Evolutionary conservation across 2,888 invertebrate species (phyloP), one percentile per base, ranked within the genome.

Genomic region (Tupiocoris notatus): DNA sequence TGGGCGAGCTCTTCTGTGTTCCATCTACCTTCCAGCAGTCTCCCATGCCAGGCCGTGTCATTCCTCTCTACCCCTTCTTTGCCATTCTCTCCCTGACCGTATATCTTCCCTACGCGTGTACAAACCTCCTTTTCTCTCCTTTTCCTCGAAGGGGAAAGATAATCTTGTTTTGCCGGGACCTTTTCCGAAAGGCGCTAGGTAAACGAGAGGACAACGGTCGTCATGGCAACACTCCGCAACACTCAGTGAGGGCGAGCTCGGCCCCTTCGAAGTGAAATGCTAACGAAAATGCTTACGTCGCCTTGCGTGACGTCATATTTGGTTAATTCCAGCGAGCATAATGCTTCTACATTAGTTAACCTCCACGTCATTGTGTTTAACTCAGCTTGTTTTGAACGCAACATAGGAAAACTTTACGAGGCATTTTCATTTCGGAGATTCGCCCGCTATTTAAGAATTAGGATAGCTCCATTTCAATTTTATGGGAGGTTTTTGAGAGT

Each of bases 301-400:
- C 39, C 39, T 39, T 39, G 6, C 39, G 39, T 39, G 39, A 39
- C 39, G 39, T 39, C 39, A 39, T 39, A 39, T 39, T 39, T 12
- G 39, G 39, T 59, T 22, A 70, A 74, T 56, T 56, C 25, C 63
- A 56, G 74, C 22, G 64, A 74, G 74, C 74, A 64, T 74, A 74
- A 74, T 74, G 63, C 74, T 74, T 74, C 74, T 74, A 64, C 63
- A 74, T 74, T 74, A 74, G 56, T 54, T 22, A 22, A 56, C 64
- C 64, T 62, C 22, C 20, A n/a, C 62, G 20, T 18, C 62, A 62
- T 20, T 3, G 39, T 39, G 25, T 59, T 59, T 58, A 70, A 70
- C 59, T 59, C 70, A 67, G 39, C 39, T 39, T 39, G 39, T n/a
- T n/a, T n/a, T n/a, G n/a, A n/a, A n/a, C n/a, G n/a, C n/a, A n/a